These are phyloP conservation scores for Formica exsecta DNA, from an alignment of 1,140 invertebrate genomes.

Conservation along the genomic window DNA sequence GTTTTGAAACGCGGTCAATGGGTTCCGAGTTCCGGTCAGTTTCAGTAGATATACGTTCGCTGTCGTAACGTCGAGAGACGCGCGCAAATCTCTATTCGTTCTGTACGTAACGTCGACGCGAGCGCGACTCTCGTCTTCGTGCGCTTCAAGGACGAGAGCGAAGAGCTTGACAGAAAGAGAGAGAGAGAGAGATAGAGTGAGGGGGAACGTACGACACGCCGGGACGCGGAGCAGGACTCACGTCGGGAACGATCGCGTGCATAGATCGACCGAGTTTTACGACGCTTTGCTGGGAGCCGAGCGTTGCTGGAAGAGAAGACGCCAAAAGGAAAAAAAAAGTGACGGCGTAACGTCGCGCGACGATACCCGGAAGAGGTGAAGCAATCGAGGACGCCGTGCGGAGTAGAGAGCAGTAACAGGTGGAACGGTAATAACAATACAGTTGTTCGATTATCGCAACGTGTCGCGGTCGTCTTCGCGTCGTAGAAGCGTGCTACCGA, in stretches of 20 bases:
- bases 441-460: background rate
- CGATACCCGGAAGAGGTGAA: background rate
- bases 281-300: background rate
- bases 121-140: background rate
- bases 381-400: background rate
- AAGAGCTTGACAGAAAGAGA: background rate
- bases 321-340: background rate
- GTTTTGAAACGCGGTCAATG: constrained; percentile 22
- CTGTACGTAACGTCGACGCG: background rate
- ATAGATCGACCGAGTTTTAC: constrained; percentile 2
- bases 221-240: constrained; percentile 10
- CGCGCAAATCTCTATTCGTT: background rate
- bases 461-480: background rate
- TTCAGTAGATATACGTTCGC: background rate
- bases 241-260: constrained; percentile 12
- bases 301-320: background rate
- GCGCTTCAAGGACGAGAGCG: constrained; percentile 5
- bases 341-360: background rate
- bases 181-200: background rate
- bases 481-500: background rate
- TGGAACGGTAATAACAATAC: constrained; percentile 35
- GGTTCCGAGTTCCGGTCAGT: too few species aligned
- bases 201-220: background rate
- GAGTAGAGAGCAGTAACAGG: constrained; percentile 37
- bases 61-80: background rate